Percentiles rank a stretch among this genome's conserved stretches.
Evolutionary conservation across 1,140 invertebrate genomes (phyloP).

Genomic region (Drosophila serrata): DNA sequence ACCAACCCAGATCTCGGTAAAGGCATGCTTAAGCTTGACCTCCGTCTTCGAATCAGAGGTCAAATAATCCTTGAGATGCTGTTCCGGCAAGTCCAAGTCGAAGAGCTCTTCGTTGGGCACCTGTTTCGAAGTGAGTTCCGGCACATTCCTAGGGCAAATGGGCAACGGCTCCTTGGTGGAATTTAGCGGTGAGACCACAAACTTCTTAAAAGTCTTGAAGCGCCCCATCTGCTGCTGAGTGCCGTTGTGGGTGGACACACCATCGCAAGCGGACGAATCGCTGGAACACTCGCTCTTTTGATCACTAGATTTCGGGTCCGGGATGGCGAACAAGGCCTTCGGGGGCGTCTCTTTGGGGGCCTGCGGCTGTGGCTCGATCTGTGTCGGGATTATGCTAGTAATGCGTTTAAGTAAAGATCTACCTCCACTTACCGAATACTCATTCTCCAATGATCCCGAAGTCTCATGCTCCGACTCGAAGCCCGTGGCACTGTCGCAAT

Average conservation of each 20-base stretch:
- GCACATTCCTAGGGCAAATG: conserved; percentile 4
- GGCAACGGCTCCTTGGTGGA: background rate
- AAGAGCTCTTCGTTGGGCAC: conserved; percentile 26
- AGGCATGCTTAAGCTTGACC: conserved; percentile 35
- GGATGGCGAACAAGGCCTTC: background rate
- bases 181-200: conserved; percentile 9
- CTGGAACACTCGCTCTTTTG: conserved; percentile 1
- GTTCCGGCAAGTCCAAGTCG: conserved; percentile 6
- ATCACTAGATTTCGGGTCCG: background rate
- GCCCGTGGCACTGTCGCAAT: background rate
- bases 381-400: background rate
- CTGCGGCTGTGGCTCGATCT: background rate
- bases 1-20: conserved; percentile 58
- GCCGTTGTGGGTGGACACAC: background rate
- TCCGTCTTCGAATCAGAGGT: background rate
- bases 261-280: conserved; percentile 14
- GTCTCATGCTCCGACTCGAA: conserved; percentile 15
- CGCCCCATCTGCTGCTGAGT: background rate
- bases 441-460: conserved; percentile 1
- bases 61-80: background rate
- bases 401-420: background rate
- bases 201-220: conserved; percentile 17
- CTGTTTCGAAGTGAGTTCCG: background rate
- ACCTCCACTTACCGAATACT: conserved; percentile 1
- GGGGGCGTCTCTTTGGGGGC: too few relatives aligned